Base-by-base conservation (phyloP, 2,113 vertebrate genomes). In the Grallaria varia region DNA sequence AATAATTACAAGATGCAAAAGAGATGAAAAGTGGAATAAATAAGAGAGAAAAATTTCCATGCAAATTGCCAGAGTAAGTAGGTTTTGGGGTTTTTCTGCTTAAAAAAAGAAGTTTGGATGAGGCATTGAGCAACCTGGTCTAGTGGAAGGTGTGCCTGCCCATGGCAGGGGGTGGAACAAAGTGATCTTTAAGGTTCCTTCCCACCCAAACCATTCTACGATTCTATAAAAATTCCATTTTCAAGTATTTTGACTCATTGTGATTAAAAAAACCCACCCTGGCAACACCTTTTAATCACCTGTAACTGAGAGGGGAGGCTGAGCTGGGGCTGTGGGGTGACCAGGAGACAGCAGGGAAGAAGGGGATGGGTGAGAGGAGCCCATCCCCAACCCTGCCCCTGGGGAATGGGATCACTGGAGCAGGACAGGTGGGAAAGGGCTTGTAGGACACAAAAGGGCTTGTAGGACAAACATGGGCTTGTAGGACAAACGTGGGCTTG, bases 371-470 rank as follows among this genome's bases (percentile, higher is more conserved):
- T 3, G 4, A 72, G 74, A 90, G 56, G 28, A 93, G 14, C 31
- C 42, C 37, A 52, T 60, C 13, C 25, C 35, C 31, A 73, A 0
- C 8, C 4, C 6, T 1, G 1, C 20, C 60, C 49, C 59, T 5
- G 1, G 11, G 23, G 33, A 76, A 19, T 10, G 18, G 20, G 21
- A 39, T 77, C 59, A 31, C 25, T 13, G 40, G 3, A 53, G 19
- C 4, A 14, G n/a, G 21, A 55, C 23, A 42, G 31, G 42, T 5
- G 27, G 69, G 11, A 39, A 53, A 62, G 47, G 45, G 45, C 20
- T n/a, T n/a, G n/a, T n/a, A n/a, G n/a, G n/a, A n/a, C n/a, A n/a
- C n/a, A n/a, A n/a, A n/a, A n/a, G 5, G 63, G 31, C 6, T 45
- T 64, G 35, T 20, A 33, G 52, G 27, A 64, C 39, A 35, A 35